Percentiles rank a stretch among this genome's conserved stretches.
Conservation (phyloP, 1,140 invertebrate genomes). For the Acromyrmex echinatior region DNA sequence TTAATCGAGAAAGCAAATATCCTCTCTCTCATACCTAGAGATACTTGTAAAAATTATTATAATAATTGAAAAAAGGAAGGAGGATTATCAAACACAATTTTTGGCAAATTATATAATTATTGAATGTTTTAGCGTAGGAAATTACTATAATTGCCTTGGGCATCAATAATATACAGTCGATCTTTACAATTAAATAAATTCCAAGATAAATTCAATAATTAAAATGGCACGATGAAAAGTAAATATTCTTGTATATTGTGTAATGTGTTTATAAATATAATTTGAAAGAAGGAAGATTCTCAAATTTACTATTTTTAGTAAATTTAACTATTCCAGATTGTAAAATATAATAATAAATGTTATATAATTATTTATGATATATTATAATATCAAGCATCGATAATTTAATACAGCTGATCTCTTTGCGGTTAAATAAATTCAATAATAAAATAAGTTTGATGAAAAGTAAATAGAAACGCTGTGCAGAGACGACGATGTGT, state of each 20-base stretch:
- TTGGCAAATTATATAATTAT: no score
- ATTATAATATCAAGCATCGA: not conserved
- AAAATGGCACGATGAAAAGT: not conserved
- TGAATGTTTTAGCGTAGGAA: no score
- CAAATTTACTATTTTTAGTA: not conserved
- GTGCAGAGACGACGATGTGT: not conserved
- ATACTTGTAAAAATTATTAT: no score
- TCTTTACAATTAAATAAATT: no score
- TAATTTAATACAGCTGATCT: no score
- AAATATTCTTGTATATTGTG: not conserved
- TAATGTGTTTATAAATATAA: not conserved
- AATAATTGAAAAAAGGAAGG: no score
- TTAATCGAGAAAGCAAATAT: no score
- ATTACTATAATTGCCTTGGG: no score
- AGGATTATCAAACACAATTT: no score
- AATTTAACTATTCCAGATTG: not conserved
- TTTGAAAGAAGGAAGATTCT: not conserved
- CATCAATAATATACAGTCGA: no score
- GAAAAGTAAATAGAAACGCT: constrained; percentile 2
- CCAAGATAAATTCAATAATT: not conserved
- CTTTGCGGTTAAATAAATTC: not conserved
- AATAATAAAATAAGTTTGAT: not conserved
- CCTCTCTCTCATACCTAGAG: no score
- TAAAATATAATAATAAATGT: not conserved
- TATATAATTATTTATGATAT: not conserved